These are phyloP conservation scores for Sebastiscus tertius DNA, from an alignment of 2,797 vertebrate species.

Conservation along the genomic window DNA sequence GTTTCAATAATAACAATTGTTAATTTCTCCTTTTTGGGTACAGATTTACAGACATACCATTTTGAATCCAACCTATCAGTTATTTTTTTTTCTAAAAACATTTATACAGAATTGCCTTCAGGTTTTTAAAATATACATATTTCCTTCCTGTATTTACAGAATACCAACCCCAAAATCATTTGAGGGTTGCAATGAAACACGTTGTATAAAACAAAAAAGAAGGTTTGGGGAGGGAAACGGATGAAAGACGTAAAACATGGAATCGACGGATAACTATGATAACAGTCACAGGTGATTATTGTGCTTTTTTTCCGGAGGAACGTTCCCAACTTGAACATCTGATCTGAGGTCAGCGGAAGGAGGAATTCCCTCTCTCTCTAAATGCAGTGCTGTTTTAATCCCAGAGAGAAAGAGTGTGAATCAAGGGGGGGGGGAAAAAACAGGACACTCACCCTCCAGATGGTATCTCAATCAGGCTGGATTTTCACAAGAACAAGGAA, in stretches of 20 bases:
- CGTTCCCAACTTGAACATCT: slow-evolving; percentile 40
- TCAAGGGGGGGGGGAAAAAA: neutral
- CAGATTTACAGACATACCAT: slow-evolving; percentile 85
- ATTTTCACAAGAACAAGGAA: slow-evolving; percentile 4
- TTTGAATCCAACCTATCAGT: slow-evolving; percentile 72
- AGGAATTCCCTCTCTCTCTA: slow-evolving; percentile 26
- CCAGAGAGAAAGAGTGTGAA: slow-evolving; percentile 35
- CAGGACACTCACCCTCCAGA: slow-evolving; percentile 30
- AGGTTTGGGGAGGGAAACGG: slow-evolving; percentile 3
- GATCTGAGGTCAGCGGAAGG: slow-evolving; percentile 10
- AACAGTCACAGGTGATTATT: slow-evolving; percentile 77
- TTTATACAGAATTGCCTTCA: slow-evolving; percentile 86
- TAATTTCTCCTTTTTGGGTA: slow-evolving; percentile 81
- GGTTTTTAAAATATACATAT: slow-evolving; percentile 90
- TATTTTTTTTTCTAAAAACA: slow-evolving; percentile 85
- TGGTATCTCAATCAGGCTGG: slow-evolving; percentile 44
- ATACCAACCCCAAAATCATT: slow-evolving; percentile 62
- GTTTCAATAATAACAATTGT: slow-evolving; percentile 81
- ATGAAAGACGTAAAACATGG: slow-evolving; percentile 26
- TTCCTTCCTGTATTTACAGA: slow-evolving; percentile 85
- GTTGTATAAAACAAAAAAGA: slow-evolving; percentile 60
- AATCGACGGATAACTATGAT: slow-evolving; percentile 46
- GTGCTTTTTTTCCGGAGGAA: slow-evolving; percentile 80
- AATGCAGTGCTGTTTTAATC: slow-evolving; percentile 9
- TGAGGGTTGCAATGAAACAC: slow-evolving; percentile 64